phyloP scores from a whole-genome alignment of 2,797 vertebrate species.

The Sebastiscus tertius region DNA sequence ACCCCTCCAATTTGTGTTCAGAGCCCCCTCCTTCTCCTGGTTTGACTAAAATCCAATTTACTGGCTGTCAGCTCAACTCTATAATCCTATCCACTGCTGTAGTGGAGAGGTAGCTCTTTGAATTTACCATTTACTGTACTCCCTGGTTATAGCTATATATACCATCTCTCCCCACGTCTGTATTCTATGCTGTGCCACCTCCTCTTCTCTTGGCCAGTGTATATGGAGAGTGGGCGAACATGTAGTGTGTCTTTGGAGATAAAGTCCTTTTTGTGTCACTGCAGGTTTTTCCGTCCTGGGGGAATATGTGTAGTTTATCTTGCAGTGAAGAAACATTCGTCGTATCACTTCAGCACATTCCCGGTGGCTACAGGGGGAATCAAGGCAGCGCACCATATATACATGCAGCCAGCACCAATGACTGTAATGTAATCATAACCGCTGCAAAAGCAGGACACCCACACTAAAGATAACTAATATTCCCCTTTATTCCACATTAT shows the following conservation, averaged over 20 bases:
- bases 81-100: constrained; percentile 85
- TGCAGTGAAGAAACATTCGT: constrained; percentile 66
- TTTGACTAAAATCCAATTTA: constrained; percentile 90
- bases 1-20: constrained; percentile 83
- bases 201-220: constrained; percentile 71
- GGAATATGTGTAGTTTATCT: constrained; percentile 76
- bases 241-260: constrained; percentile 77
- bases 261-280: constrained; percentile 78
- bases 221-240: constrained; percentile 68
- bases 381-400: constrained; percentile 24
- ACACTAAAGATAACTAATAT: constrained; percentile 54
- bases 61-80: constrained; percentile 87
- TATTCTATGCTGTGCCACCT: constrained; percentile 68
- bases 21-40: constrained; percentile 75
- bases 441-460: constrained; percentile 46
- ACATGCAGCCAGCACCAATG: constrained; percentile 30
- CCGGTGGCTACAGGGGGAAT: constrained; percentile 48
- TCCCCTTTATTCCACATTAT: constrained; percentile 48
- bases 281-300: constrained; percentile 67
- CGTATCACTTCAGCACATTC: constrained; percentile 65
- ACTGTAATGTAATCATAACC: constrained; percentile 48
- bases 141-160: constrained; percentile 78
- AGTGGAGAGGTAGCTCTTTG: constrained; percentile 85
- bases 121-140: constrained; percentile 83
- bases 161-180: constrained; percentile 62